phyloP scores from a whole-genome alignment of 2,888 invertebrate species.

The Nomada flava region DNA sequence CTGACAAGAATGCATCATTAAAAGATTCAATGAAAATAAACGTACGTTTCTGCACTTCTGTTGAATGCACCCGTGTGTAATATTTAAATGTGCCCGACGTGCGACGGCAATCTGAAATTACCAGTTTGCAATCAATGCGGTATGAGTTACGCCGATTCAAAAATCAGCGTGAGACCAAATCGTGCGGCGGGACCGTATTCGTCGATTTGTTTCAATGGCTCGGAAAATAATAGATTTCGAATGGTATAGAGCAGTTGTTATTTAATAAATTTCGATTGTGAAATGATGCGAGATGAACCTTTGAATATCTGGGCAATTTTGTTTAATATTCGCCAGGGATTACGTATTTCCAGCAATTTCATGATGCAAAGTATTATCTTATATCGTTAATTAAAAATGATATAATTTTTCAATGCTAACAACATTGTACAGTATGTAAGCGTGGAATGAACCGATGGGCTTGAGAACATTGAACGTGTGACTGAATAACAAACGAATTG shows the following conservation, averaged over 20 bases:
- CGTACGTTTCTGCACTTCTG: constrained; percentile 21
- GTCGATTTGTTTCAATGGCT: constrained; percentile 12
- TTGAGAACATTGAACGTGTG: no score
- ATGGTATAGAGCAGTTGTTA: not conserved
- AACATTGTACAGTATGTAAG: no score
- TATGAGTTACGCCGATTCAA: constrained; percentile 23
- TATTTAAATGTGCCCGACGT: constrained; percentile 31
- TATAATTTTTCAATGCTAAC: no score
- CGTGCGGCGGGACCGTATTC: not conserved
- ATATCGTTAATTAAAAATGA: no score
- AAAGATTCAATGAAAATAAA: constrained; percentile 64
- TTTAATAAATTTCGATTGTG: not conserved
- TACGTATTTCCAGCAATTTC: not conserved
- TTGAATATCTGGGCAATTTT: no score
- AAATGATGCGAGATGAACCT: no score
- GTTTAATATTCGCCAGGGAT: no score
- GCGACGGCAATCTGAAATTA: constrained; percentile 7
- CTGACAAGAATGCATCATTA: constrained; percentile 63
- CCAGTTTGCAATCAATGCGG: constrained; percentile 39
- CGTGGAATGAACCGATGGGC: no score
- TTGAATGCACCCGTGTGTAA: constrained; percentile 17
- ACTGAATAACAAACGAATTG: no score
- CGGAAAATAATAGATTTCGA: not conserved
- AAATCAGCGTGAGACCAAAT: constrained; percentile 8
- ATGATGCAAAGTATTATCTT: not conserved